phyloP scores from a whole-genome alignment of 2,113 vertebrate genomes.

The Megalops atlanticus region DNA sequence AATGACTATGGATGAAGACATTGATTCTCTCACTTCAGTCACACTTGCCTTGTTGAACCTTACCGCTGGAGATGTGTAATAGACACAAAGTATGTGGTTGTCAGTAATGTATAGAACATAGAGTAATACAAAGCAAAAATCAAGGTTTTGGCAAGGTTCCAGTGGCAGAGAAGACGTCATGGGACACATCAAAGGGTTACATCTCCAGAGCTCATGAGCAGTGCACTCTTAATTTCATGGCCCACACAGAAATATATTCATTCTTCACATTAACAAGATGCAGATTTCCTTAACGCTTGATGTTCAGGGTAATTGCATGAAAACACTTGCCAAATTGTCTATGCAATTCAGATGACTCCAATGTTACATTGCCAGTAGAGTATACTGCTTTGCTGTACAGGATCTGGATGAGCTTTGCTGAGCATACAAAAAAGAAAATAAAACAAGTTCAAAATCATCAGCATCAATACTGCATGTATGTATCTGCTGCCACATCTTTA shows the following conservation, averaged over 20 bases:
- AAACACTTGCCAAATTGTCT: constrained; percentile 23
- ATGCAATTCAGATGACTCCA: constrained; percentile 17
- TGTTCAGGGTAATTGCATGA: constrained; percentile 22
- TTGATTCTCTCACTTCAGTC: no score
- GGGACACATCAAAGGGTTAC: background rate
- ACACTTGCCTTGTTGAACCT: background rate
- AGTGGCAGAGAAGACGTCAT: background rate
- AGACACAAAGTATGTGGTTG: background rate
- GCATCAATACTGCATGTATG: background rate
- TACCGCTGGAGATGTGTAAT: background rate
- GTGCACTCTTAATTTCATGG: constrained; percentile 12
- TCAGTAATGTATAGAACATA: background rate
- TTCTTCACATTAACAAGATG: constrained; percentile 11
- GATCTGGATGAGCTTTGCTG: background rate
- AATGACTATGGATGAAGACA: no score
- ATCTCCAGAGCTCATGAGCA: background rate
- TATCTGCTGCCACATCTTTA: constrained; percentile 33
- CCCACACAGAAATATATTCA: background rate
- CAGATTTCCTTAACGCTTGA: background rate
- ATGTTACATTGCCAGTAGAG: constrained; percentile 2
- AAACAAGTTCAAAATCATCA: no score
- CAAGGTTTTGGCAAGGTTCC: background rate
- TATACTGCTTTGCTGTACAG: constrained; percentile 2
- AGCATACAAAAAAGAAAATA: background rate
- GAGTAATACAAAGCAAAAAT: background rate